These are phyloP conservation scores for Poecilobothrus nobilitatus DNA, from an alignment of 2,888 invertebrate genomes.

Conservation along the genomic window DNA sequence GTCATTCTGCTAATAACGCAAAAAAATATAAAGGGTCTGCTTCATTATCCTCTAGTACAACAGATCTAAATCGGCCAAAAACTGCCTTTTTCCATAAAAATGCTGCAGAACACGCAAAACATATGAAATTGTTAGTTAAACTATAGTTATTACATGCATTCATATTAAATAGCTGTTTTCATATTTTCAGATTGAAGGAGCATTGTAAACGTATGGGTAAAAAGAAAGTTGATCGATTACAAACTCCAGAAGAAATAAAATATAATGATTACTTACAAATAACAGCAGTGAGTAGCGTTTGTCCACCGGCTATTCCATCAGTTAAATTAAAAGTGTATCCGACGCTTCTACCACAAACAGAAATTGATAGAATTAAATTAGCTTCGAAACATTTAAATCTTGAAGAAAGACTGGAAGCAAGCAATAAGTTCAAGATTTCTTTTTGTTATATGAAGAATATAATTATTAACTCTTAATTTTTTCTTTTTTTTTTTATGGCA, in stretches of 20 bases:
- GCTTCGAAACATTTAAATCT: conserved; percentile 50
- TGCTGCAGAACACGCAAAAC: background rate
- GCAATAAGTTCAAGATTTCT: conserved; percentile 29
- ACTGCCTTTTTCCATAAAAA: background rate
- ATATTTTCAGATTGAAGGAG: background rate
- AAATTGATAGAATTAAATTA: conserved; percentile 52
- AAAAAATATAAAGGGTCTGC: background rate
- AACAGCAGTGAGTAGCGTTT: background rate
- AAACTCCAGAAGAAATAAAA: background rate
- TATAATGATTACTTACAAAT: background rate
- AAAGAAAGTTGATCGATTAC: background rate
- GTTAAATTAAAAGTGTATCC: conserved; percentile 41
- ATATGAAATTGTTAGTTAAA: background rate
- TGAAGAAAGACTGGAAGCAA: conserved; percentile 44
- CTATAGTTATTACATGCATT: background rate
- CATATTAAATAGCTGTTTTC: background rate
- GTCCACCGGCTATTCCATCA: background rate
- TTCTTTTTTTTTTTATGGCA: background rate
- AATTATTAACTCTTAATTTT: background rate
- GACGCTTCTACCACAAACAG: conserved; percentile 51
- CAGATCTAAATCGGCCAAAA: background rate
- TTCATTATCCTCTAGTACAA: background rate
- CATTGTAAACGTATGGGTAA: background rate
- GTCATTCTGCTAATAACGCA: background rate
- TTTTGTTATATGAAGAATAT: background rate